Evolutionary conservation across 2,888 invertebrate genomes (phyloP).

Genomic region (Drosophila monieri): DNA sequence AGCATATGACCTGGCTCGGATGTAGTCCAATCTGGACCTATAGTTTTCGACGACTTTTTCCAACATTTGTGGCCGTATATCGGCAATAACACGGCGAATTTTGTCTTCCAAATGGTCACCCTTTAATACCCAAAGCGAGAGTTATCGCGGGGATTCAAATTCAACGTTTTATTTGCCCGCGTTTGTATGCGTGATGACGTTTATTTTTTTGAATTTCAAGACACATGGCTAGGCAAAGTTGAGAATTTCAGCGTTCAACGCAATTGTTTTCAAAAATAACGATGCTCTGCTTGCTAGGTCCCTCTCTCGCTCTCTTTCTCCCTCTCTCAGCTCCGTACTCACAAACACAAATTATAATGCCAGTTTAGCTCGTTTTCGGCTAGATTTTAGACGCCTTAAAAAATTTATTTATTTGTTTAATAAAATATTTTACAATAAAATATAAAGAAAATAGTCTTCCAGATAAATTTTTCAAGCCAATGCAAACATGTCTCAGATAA

Average conservation of each 20-base stretch:
- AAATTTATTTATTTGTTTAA: no score
- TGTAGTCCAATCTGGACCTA: no score
- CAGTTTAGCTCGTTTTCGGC: not conserved
- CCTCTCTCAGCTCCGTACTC: not conserved
- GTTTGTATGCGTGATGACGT: slow-evolving; percentile 37
- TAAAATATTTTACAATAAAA: no score
- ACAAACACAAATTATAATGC: not conserved
- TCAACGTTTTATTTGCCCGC: slow-evolving; percentile 54
- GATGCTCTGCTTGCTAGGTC: slow-evolving; percentile 26
- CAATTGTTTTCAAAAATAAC: slow-evolving; percentile 70
- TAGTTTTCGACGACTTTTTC: no score
- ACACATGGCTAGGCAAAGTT: slow-evolving; percentile 44
- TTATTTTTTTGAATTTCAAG: slow-evolving; percentile 22
- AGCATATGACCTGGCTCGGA: no score
- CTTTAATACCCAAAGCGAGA: slow-evolving; percentile 46
- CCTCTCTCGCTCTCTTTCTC: slow-evolving; percentile 8
- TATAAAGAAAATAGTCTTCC: no score
- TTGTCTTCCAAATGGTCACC: no score
- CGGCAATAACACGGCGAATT: no score
- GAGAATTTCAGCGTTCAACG: slow-evolving; percentile 59
- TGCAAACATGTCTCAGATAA: no score
- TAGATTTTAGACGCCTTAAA: not conserved
- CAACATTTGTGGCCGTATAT: no score
- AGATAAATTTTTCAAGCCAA: no score
- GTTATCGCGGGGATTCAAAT: slow-evolving; percentile 50